Conservation (phyloP, 2,888 invertebrate species). For the Agonum fuliginosum region DNA sequence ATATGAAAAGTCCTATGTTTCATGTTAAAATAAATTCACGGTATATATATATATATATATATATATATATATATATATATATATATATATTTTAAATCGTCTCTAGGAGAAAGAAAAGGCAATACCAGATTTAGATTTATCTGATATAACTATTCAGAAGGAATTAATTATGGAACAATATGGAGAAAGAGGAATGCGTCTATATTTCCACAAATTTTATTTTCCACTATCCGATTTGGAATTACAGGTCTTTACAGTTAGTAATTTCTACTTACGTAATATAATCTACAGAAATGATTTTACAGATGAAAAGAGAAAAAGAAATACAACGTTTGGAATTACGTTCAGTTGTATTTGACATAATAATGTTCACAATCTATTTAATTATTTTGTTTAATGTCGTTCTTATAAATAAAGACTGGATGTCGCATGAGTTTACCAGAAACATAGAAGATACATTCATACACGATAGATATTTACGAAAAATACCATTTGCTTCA, state of each 20-base stretch:
- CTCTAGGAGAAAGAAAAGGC: neutral
- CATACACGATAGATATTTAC: constrained; percentile 28
- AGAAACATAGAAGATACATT: constrained; percentile 41
- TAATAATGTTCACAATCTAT: constrained; percentile 49
- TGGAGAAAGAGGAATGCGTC: constrained; percentile 25
- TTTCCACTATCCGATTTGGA: constrained; percentile 33
- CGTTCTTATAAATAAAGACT: constrained; percentile 47
- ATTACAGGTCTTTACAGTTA: too few species aligned
- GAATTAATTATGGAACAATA: constrained; percentile 23
- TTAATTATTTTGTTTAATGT: constrained; percentile 48
- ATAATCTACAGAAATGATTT: neutral
- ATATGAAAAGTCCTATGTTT: too few species aligned
- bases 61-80: too few species aligned
- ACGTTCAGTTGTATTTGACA: constrained; percentile 25
- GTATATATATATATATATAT: too few species aligned
- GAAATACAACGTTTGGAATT: constrained; percentile 38
- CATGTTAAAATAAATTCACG: too few species aligned
- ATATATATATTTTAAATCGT: too few species aligned
- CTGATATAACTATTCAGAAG: constrained; percentile 21
- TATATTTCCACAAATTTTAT: constrained; percentile 30
- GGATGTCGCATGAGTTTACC: neutral
- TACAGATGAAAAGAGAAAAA: constrained; percentile 47
- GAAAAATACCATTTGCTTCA: neutral
- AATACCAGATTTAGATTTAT: constrained; percentile 31
- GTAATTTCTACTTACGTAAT: too few species aligned